These are phyloP conservation scores for Tragopan temminckii DNA, from an alignment of 2,797 vertebrate species.

Conservation along the genomic window DNA sequence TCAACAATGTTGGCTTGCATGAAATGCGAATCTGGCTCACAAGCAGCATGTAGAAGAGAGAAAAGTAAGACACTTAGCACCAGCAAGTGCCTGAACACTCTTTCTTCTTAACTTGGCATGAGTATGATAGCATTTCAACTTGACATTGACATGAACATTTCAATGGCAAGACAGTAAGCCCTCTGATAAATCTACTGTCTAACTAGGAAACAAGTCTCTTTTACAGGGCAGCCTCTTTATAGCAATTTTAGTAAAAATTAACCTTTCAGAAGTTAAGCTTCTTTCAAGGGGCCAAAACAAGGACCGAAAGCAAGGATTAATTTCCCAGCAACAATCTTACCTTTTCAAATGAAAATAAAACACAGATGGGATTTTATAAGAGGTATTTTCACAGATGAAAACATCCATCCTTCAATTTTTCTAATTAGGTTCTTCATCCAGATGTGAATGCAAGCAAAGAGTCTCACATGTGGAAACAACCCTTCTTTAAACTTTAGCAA, in stretches of 20 bases:
- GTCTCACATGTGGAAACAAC: not conserved
- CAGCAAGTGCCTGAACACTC: constrained; percentile 21
- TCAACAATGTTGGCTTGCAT: constrained; percentile 12
- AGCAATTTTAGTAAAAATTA: constrained; percentile 59
- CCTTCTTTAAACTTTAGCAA: not conserved
- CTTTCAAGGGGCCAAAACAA: constrained; percentile 34
- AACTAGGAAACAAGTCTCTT: constrained; percentile 3
- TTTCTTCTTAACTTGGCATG: not conserved
- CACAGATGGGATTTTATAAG: not conserved
- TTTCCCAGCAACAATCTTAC: constrained; percentile 57
- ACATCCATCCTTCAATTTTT: not conserved
- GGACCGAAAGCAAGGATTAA: constrained; percentile 59
- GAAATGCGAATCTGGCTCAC: constrained; percentile 21
- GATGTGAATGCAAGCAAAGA: not conserved
- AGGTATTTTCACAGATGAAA: not conserved
- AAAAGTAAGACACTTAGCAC: constrained; percentile 26
- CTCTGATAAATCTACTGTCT: constrained; percentile 46
- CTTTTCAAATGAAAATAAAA: constrained; percentile 52
- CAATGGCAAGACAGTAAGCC: constrained; percentile 51
- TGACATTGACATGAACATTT: constrained; percentile 59
- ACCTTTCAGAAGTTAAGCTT: constrained; percentile 56
- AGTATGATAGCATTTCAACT: constrained; percentile 35
- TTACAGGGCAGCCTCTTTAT: constrained; percentile 10
- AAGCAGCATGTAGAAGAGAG: constrained; percentile 32
- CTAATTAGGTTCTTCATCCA: not conserved